phyloP scores from a whole-genome alignment of 2,888 invertebrate species.

The Erpobdella octoculata region DNA sequence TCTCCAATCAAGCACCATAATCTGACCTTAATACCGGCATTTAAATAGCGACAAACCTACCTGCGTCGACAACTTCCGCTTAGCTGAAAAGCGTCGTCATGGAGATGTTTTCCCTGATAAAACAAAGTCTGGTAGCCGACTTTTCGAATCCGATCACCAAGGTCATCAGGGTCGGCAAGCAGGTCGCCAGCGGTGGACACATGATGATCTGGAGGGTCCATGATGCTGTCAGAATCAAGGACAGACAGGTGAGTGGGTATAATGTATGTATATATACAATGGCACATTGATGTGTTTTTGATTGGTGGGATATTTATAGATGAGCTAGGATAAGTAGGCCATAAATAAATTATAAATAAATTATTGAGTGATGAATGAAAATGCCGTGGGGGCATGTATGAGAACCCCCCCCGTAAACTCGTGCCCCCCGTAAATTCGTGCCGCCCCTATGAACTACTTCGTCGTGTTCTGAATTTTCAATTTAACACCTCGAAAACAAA shows the following conservation, averaged over 20 bases:
- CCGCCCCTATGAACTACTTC: too few relatives aligned
- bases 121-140: constrained; percentile 41
- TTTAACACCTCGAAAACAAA: neutral
- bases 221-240: constrained; percentile 77
- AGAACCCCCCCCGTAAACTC: too few relatives aligned
- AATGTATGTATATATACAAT: too few relatives aligned
- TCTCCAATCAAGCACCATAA: neutral
- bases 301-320: too few relatives aligned
- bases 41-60: neutral
- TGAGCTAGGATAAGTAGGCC: too few relatives aligned
- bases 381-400: too few relatives aligned
- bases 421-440: too few relatives aligned
- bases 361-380: too few relatives aligned
- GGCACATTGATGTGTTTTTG: too few relatives aligned
- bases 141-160: constrained; percentile 67
- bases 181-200: constrained; percentile 72
- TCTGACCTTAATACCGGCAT: neutral
- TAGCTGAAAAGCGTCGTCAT: constrained; percentile 16
- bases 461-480: neutral
- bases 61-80: neutral
- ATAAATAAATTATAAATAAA: too few relatives aligned
- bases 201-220: constrained; percentile 84
- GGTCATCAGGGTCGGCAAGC: constrained; percentile 77
- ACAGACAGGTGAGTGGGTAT: constrained; percentile 68
- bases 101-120: constrained; percentile 36